Evolutionary conservation across 2,797 vertebrate genomes (phyloP).

Genomic region (Poeciliopsis gracilis): DNA sequence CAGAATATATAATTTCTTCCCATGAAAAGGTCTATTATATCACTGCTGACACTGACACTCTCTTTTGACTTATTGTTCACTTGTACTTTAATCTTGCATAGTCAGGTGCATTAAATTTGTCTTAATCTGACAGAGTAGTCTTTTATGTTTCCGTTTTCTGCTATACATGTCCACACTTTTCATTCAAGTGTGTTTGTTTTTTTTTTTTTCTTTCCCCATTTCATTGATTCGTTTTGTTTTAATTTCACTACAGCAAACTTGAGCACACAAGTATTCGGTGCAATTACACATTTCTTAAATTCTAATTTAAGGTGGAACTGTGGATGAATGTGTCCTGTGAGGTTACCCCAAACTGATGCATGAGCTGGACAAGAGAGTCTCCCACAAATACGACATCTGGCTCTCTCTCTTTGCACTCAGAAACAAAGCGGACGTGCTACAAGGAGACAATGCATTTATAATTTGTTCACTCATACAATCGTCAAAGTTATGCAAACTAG

Average conservation of each 20-base stretch:
- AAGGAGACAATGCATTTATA: constrained; percentile 12
- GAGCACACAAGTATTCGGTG: background rate
- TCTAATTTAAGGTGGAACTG: background rate
- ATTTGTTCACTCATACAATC: background rate
- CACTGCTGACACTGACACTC: background rate
- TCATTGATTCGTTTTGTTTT: background rate
- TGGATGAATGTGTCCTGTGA: constrained; percentile 3
- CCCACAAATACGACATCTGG: constrained; percentile 93
- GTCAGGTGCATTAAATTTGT: background rate
- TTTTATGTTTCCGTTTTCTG: background rate
- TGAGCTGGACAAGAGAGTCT: constrained; percentile 88
- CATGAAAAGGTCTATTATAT: background rate
- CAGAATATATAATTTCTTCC: background rate
- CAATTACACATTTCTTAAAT: background rate
- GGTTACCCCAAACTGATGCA: constrained; percentile 91
- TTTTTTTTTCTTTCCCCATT: background rate
- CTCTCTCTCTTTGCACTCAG: constrained; percentile 93
- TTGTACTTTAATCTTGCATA: background rate
- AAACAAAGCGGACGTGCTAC: constrained; percentile 91
- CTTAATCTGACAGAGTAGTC: background rate
- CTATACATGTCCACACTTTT: background rate
- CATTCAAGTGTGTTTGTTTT: too few relatives aligned
- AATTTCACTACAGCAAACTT: background rate
- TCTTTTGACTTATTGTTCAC: background rate
- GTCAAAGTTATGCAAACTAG: background rate